Conservation (phyloP, 1,140 invertebrate species). For the Pachypsylla venusta region DNA sequence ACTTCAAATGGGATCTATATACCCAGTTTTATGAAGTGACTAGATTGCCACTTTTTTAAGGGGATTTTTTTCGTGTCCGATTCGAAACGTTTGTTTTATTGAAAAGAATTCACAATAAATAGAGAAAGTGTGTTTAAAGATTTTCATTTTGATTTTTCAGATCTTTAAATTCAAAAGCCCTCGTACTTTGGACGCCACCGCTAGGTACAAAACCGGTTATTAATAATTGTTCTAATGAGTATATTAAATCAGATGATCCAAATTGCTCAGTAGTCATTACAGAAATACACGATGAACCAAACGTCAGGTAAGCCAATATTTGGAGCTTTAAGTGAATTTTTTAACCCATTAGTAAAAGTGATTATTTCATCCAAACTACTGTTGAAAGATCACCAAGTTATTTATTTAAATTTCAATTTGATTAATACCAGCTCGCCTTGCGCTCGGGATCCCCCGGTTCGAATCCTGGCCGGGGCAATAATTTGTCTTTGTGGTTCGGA, state of each 20-base stretch:
- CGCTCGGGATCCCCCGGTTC: too few relatives aligned
- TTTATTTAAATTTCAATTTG: not conserved
- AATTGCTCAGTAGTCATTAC: not conserved
- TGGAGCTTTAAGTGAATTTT: not conserved
- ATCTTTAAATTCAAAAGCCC: not conserved
- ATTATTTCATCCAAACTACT: too few relatives aligned
- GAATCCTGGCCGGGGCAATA: too few relatives aligned
- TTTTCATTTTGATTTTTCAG: not conserved
- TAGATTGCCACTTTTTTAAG: not conserved
- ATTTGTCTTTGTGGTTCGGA: too few relatives aligned
- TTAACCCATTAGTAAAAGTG: too few relatives aligned
- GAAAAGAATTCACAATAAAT: too few relatives aligned
- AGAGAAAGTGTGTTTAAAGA: not conserved
- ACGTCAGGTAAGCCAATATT: not conserved
- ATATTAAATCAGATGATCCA: not conserved
- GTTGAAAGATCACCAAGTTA: not conserved
- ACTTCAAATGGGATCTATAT: not conserved
- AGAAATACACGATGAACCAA: not conserved
- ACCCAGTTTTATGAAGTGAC: not conserved
- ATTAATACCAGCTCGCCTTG: too few relatives aligned
- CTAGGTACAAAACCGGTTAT: not conserved
- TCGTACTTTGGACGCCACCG: not conserved
- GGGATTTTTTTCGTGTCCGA: too few relatives aligned
- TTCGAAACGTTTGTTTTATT: not conserved
- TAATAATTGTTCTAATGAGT: not conserved